These are phyloP conservation scores for Sebastes oblongus DNA, from an alignment of 2,797 vertebrate genomes.

Conservation along the genomic window DNA sequence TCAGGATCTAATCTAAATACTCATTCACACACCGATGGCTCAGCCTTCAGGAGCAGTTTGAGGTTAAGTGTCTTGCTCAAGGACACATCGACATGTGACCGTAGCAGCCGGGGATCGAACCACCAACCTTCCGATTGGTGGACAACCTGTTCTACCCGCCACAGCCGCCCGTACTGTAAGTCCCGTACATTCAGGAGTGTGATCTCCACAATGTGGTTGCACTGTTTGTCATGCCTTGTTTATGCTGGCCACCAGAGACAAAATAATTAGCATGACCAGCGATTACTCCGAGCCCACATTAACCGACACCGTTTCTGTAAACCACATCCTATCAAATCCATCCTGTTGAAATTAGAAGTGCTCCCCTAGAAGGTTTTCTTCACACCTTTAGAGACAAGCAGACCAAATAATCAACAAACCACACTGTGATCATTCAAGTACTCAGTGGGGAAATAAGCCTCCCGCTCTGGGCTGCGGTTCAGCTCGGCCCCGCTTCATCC, in stretches of 20 bases:
- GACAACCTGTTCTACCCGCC: too few relatives aligned
- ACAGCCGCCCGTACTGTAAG: not conserved
- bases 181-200: not conserved
- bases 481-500: not conserved
- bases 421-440: conserved; percentile 33
- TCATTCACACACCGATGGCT: too few relatives aligned
- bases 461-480: not conserved
- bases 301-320: not conserved
- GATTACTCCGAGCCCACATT: conserved; percentile 13
- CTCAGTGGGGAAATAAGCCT: conserved; percentile 24
- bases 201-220: not conserved
- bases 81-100: too few relatives aligned
- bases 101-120: too few relatives aligned
- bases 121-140: too few relatives aligned
- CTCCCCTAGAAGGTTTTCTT: conserved; percentile 5
- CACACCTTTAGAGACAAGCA: conserved; percentile 12
- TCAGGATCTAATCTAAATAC: too few relatives aligned
- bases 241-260: not conserved
- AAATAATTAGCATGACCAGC: conserved; percentile 1
- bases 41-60: too few relatives aligned
- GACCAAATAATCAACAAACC: conserved; percentile 41
- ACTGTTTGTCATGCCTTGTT: not conserved
- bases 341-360: conserved; percentile 2
- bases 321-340: conserved; percentile 18
- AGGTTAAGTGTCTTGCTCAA: too few relatives aligned